These are phyloP conservation scores for Callorhinus ursinus DNA, from an alignment of 2,113 vertebrate species.

Conservation along the genomic window DNA sequence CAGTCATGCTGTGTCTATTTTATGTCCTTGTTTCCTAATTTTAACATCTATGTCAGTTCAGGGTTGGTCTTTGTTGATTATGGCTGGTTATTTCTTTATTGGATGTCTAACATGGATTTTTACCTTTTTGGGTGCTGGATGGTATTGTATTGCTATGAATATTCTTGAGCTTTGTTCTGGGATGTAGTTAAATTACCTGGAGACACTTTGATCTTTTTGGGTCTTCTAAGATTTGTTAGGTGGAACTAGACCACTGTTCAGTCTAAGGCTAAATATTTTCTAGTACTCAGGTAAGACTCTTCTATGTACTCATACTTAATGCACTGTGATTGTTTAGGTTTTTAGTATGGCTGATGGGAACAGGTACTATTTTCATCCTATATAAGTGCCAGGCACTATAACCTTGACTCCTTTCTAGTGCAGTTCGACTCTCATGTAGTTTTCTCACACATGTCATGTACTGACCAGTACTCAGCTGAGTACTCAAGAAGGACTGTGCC, in stretches of 20 bases:
- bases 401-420: neutral
- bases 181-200: neutral
- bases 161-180: conserved; percentile 13
- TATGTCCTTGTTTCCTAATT: conserved; percentile 13
- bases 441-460: neutral
- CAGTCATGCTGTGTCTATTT: neutral
- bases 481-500: neutral
- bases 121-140: neutral
- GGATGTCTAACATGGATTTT: neutral
- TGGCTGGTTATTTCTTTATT: neutral
- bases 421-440: neutral
- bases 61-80: neutral
- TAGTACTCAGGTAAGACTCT: neutral
- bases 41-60: neutral
- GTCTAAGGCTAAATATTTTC: neutral
- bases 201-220: neutral
- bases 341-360: neutral
- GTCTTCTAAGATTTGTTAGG: neutral
- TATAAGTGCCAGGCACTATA: neutral
- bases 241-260: neutral
- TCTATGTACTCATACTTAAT: neutral
- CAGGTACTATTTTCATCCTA: neutral
- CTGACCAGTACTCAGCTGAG: neutral
- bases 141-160: neutral
- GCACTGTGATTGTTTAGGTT: neutral